phyloP scores from a whole-genome alignment of 2,888 invertebrate genomes.

The Yponomeuta cagnagella region DNA sequence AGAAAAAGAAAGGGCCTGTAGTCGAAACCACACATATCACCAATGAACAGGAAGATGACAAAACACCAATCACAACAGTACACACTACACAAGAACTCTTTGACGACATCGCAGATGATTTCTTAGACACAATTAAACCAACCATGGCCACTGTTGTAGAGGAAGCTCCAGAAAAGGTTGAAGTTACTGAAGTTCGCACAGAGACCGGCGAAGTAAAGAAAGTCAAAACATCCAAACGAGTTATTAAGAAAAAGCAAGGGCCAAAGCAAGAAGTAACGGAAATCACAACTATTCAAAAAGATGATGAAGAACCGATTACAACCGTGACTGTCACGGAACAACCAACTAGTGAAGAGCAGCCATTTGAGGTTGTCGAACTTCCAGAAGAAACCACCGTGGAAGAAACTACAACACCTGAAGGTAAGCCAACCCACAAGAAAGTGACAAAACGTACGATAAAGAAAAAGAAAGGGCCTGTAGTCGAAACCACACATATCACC shows the following conservation, averaged over 20 bases:
- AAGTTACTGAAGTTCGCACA: conserved; percentile 26
- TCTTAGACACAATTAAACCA: conserved; percentile 16
- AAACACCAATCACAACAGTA: conserved; percentile 39
- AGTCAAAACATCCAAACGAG: conserved; percentile 34
- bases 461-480: conserved; percentile 37
- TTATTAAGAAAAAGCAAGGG: conserved; percentile 24
- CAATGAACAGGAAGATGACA: conserved; percentile 23
- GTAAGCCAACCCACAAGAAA: conserved; percentile 17
- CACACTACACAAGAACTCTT: conserved; percentile 27
- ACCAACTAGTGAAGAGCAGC: conserved; percentile 16
- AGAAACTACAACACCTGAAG: conserved; percentile 18
- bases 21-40: conserved; percentile 24
- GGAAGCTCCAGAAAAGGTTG: conserved; percentile 23
- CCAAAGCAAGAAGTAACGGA: conserved; percentile 28
- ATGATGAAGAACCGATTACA: conserved; percentile 22
- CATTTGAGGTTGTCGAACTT: conserved; percentile 25
- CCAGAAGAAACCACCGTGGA: conserved; percentile 36
- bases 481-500: conserved; percentile 56
- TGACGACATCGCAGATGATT: conserved; percentile 25
- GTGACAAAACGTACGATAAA: conserved; percentile 32
- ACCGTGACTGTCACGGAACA: conserved; percentile 23
- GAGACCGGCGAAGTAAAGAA: conserved; percentile 33
- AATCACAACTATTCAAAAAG: conserved; percentile 29
- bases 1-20: conserved; percentile 43
- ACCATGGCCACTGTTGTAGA: neutral